These are phyloP conservation scores for Anhinga rufa DNA, from an alignment of 2,113 vertebrate species.

Conservation along the genomic window DNA sequence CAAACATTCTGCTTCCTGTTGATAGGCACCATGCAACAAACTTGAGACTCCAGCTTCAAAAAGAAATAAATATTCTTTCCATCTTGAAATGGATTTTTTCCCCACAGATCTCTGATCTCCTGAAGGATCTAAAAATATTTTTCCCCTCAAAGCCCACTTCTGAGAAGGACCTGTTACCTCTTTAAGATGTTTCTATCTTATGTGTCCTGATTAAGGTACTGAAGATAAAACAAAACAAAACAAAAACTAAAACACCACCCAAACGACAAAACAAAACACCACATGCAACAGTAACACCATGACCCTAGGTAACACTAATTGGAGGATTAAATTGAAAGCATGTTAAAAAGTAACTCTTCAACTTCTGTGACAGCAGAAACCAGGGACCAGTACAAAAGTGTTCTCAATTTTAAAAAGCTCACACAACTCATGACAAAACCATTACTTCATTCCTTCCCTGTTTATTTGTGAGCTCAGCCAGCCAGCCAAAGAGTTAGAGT, in stretches of 20 bases:
- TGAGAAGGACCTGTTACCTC: neutral
- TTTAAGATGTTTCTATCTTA: neutral
- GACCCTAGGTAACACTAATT: neutral
- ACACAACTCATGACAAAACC: neutral
- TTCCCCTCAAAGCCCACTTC: neutral
- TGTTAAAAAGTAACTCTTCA: neutral
- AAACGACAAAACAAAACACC: too few species aligned
- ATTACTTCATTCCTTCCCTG: neutral
- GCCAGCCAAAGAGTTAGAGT: neutral
- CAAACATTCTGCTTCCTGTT: neutral
- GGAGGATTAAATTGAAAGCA: neutral
- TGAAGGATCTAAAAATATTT: neutral
- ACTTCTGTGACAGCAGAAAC: neutral
- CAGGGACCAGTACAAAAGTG: fast-evolving
- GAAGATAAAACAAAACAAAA: neutral
- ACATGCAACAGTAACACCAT: neutral
- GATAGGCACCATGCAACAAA: neutral
- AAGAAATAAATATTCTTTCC: neutral
- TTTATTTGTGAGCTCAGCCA: neutral
- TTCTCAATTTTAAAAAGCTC: neutral
- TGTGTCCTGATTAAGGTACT: neutral
- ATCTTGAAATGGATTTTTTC: neutral
- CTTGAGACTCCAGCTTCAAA: neutral
- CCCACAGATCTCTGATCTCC: neutral
- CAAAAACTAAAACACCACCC: too few species aligned